Evolutionary conservation across 2,113 vertebrate genomes (phyloP), one percentile per base, ranked within the genome.

Genomic region (Catharus fuscescens): DNA sequence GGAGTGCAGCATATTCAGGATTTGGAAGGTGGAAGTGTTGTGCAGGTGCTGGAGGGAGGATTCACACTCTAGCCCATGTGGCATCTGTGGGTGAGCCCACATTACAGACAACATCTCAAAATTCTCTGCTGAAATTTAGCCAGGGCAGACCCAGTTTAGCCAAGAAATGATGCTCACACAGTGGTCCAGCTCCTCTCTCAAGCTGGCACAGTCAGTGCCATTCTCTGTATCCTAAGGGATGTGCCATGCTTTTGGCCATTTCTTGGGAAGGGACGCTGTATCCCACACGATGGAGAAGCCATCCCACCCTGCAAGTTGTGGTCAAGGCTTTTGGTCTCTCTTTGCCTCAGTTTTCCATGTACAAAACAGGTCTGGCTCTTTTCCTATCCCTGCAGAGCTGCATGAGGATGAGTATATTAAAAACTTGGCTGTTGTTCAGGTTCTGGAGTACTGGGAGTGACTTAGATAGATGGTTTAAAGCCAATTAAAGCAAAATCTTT

Each of bases 401-500:
- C 6, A 3, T 18, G 29, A 92, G 52, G 52, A 48, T 64, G 67
- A 94, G 47, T 50, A 29, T 79, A 21, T 88, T 77, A 73, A 86
- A 92, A 92, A 29, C 40, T 80, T 88, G 85, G 82, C 70, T 40
- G 24, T 42, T 4, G 0, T 88, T 96, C 85, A 88, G 79, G 72
- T 62, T 69, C 47, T 86, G 18, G 71, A 78, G 64, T 45, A 59
- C 56, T 47, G 62, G 59, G 85, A 85, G 42, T 77, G 78, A 80
- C 71, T 94, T 90, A 88, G 88, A 90, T 77, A 66, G 74, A 70
- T 74, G 64, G 66, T 86, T 92, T 80, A 80, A 82, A 86, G 71
- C 56, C 60, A 88, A 56, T 92, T 92, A 94, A 77, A 92, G 80
- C 23, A 61, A 91, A 95, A 87, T 64, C 61, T 91, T 89, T 84